Conservation (phyloP, 2,797 vertebrate species). For the Centroberyx gerrardi region DNA sequence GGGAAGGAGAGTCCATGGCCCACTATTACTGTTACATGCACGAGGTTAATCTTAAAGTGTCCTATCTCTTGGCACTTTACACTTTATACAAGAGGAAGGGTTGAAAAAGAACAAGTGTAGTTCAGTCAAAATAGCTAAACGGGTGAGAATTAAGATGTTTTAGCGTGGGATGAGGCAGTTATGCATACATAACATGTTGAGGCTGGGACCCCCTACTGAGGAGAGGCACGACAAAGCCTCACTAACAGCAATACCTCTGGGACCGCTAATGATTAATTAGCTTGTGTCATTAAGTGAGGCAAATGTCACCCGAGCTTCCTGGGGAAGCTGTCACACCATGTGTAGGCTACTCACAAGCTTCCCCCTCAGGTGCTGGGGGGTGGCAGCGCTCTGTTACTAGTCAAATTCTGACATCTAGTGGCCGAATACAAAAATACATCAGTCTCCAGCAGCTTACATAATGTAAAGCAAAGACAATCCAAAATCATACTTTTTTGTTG, state of each 20-base stretch:
- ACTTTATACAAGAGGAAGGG: conserved; percentile 69
- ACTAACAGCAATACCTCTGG: conserved; percentile 94
- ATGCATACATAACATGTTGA: conserved; percentile 91
- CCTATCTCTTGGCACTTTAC: conserved; percentile 64
- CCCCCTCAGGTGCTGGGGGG: conserved; percentile 78
- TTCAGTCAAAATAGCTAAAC: conserved; percentile 82
- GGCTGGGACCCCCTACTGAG: conserved; percentile 92
- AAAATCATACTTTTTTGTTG: neutral
- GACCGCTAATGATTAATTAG: conserved; percentile 99
- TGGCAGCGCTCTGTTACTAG: conserved; percentile 74
- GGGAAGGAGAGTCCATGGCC: conserved; percentile 1
- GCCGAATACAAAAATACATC: conserved; percentile 72
- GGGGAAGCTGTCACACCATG: conserved; percentile 91
- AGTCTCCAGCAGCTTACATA: neutral
- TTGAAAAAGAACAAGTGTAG: conserved; percentile 71
- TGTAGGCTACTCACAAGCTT: conserved; percentile 83
- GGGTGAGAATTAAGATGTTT: conserved; percentile 85
- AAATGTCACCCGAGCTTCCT: conserved; percentile 97
- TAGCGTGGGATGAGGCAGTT: conserved; percentile 85
- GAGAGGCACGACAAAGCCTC: conserved; percentile 91
- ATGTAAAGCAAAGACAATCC: neutral
- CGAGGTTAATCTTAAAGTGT: conserved; percentile 52
- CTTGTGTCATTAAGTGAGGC: conserved; percentile 97
- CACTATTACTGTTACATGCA: conserved; percentile 3
- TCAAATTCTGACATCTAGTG: conserved; percentile 94